These are phyloP conservation scores for Epinotia demarniana DNA, from an alignment of 2,888 invertebrate species.

Conservation along the genomic window DNA sequence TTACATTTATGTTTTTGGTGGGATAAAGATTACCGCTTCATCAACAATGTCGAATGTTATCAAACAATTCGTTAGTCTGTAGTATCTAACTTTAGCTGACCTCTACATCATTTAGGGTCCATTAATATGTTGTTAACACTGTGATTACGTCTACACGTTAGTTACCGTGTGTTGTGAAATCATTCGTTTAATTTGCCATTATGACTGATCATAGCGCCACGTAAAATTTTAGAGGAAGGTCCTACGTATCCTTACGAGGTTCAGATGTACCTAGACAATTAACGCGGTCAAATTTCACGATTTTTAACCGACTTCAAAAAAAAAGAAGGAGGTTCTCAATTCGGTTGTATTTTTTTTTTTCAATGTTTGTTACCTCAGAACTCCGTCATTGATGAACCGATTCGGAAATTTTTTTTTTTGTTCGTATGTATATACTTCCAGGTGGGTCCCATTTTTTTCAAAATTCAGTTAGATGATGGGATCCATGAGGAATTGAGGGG, in stretches of 20 bases:
- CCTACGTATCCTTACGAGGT: neutral
- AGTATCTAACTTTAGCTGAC: conserved; percentile 10
- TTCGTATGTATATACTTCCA: no score
- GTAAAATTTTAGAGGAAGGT: neutral
- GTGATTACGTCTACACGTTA: conserved; percentile 13
- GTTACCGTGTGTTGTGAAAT: conserved; percentile 14
- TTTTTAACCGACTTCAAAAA: no score
- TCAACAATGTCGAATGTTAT: conserved; percentile 11
- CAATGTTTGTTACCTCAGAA: no score
- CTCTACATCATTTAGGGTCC: conserved; percentile 18
- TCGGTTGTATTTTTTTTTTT: no score
- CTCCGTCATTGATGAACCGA: no score
- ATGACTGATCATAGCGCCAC: neutral
- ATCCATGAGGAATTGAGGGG: no score
- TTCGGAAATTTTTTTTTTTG: no score
- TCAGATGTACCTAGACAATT: neutral
- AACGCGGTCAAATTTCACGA: no score
- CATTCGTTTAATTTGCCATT: neutral
- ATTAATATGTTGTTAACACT: conserved; percentile 32
- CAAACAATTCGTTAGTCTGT: conserved; percentile 14
- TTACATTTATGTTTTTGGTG: no score
- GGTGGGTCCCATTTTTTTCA: no score
- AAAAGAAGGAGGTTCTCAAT: no score
- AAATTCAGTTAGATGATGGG: no score
- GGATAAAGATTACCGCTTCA: neutral